Base-by-base conservation (phyloP, 2,888 invertebrate genomes). In the Agelastica alni region DNA sequence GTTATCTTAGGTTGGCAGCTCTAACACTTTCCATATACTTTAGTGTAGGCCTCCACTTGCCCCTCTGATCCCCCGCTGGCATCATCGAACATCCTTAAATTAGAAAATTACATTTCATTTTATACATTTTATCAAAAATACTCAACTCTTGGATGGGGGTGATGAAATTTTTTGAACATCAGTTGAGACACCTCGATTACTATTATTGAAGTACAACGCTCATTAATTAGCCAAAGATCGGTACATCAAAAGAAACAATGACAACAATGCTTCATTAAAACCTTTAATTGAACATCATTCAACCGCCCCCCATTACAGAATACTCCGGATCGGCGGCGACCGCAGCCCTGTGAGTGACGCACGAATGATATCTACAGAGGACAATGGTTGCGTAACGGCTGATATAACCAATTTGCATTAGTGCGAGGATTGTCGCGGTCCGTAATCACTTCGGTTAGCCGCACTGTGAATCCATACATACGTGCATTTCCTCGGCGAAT, bases 331-430 rank as follows among this genome's bases (percentile, higher is more conserved):
- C 44, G 26, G 12, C 36, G 36, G 16, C 52, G 60, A 61, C 65
- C 66, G 56, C 67, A 66, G 60, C 61, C 60, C 64, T 65, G 65
- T 60, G 63, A 66, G 64, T 66, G 66, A 67, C 67, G 61, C 58
- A 59, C 56, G 60, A 62, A 64, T 58, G 60, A 64, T 62, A 63
- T 64, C 64, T 48, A 59, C 55, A 56, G n/a, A n/a, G 59, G 56
- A 61, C 63, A 64, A 62, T 53, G 49, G 44, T 46, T 37, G 31
- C 55, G 59, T 59, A 60, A 56, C 59, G 45, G 53, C 53, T 62
- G 64, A 64, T 61, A 63, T 65, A 64, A 61, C 63, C 65, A 65
- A 67, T 64, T 65, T 66, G 62, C 64, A 63, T 63, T 58, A 60
- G 59, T 55, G 58, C 57, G 51, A 46, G 54, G 53, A 52, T 58